Evolutionary conservation across 64 coral and sea anemone species (phyloP).

Genomic region (Pocillopora verrucosa): DNA sequence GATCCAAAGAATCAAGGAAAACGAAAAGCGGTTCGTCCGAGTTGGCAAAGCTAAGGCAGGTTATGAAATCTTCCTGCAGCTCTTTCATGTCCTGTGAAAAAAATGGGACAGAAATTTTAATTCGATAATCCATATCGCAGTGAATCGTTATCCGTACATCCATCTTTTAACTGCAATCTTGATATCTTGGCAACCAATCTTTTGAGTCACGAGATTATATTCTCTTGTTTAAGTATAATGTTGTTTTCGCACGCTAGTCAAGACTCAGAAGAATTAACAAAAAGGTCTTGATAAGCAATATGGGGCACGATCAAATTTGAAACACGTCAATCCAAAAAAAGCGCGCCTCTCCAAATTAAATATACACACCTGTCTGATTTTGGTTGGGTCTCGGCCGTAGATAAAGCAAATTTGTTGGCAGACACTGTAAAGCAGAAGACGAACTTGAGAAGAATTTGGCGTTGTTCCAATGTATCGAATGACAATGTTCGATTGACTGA

Average conservation of each 20-base stretch:
- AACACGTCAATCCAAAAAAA: no score
- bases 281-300: no score
- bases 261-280: no score
- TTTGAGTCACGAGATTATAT: no score
- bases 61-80: constrained; percentile 71
- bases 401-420: constrained; percentile 73
- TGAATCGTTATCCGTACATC: no score
- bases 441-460: constrained; percentile 64
- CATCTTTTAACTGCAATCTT: background rate
- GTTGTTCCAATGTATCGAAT: constrained; percentile 80
- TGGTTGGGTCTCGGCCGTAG: constrained; percentile 40
- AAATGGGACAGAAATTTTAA: background rate
- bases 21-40: constrained; percentile 67
- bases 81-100: constrained; percentile 75
- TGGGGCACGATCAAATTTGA: no score
- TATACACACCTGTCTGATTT: constrained; percentile 62
- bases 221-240: no score
- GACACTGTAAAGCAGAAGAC: constrained; percentile 72
- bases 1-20: constrained; percentile 82
- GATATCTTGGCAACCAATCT: no score
- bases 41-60: constrained; percentile 61
- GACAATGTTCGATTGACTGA: constrained; percentile 35
- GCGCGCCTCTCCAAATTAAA: background rate
- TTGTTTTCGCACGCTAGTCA: no score
- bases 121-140: no score